phyloP scores from a whole-genome alignment of 1,140 invertebrate species.

The Bradynema listronoti region DNA sequence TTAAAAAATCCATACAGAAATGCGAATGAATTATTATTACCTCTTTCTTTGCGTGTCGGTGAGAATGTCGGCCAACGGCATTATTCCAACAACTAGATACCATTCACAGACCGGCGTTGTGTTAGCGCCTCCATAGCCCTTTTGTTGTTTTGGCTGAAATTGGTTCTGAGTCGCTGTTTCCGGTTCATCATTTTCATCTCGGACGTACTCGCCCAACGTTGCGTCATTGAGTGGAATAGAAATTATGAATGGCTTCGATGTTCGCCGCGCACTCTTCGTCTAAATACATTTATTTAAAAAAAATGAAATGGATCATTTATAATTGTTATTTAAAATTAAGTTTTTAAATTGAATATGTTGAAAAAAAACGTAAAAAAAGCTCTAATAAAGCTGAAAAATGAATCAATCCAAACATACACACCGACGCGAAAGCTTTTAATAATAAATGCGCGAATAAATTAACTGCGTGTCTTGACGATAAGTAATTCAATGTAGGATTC shows the following conservation, averaged over 20 bases:
- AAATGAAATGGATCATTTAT: too few species aligned
- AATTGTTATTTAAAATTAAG: too few species aligned
- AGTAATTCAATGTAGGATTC: not conserved
- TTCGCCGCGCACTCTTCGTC: conserved; percentile 15
- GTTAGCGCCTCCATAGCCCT: too few species aligned
- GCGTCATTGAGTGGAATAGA: conserved; percentile 11
- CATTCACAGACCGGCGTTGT: not conserved
- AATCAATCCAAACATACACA: not conserved
- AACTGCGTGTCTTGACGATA: conserved; percentile 20
- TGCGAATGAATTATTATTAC: not conserved
- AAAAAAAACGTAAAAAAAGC: too few species aligned
- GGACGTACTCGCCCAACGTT: conserved; percentile 5
- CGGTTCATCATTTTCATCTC: not conserved
- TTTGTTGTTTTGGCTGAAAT: too few species aligned
- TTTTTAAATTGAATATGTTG: too few species aligned
- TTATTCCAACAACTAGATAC: conserved; percentile 12
- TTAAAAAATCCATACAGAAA: not conserved
- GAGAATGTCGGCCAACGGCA: conserved; percentile 22
- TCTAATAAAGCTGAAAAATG: not conserved
- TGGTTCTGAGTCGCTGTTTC: not conserved
- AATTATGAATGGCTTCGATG: conserved; percentile 22
- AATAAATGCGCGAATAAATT: conserved; percentile 17
- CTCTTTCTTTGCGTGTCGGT: conserved; percentile 20
- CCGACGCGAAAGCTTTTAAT: conserved; percentile 20
- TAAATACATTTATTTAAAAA: too few species aligned